Conservation (phyloP, 1,140 invertebrate genomes). For the Panagrolaimus sp. region DNA sequence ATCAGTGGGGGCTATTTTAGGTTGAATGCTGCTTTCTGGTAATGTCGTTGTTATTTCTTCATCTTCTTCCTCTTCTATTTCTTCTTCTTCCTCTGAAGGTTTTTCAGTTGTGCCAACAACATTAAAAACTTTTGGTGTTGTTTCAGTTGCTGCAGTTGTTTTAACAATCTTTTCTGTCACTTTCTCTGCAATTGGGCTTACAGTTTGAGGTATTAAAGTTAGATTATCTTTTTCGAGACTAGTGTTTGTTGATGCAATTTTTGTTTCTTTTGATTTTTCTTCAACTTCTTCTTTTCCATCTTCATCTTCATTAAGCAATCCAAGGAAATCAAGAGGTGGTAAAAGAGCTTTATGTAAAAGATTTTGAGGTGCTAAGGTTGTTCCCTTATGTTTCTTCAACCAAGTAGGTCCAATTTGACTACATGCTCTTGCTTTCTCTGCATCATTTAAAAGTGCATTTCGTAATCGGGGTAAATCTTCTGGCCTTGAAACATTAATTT, state of each 20-base stretch:
- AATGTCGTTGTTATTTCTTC: no score
- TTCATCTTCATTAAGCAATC: background rate
- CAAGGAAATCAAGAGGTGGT: conserved; percentile 3
- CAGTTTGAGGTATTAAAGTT: background rate
- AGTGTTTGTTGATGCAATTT: background rate
- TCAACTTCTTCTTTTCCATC: background rate
- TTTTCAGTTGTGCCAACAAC: no score
- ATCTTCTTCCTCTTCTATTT: no score
- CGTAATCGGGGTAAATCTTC: conserved; percentile 43
- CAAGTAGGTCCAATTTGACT: conserved; percentile 40
- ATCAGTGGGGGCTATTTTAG: no score
- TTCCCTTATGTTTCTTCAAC: conserved; percentile 1
- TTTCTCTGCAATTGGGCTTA: background rate
- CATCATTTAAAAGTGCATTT: conserved; percentile 37
- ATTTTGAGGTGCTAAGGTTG: conserved; percentile 11
- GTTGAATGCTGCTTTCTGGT: no score
- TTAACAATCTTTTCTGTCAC: background rate
- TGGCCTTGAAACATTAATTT: conserved; percentile 27
- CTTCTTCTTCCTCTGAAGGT: no score
- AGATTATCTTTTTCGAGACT: no score
- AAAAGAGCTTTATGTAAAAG: conserved; percentile 14
- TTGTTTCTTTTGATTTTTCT: background rate
- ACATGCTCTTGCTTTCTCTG: conserved; percentile 46
- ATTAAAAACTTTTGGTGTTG: no score
- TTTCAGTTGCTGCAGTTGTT: no score